These are phyloP conservation scores for Mixornis gularis DNA, from an alignment of 2,113 vertebrate genomes.

Conservation along the genomic window DNA sequence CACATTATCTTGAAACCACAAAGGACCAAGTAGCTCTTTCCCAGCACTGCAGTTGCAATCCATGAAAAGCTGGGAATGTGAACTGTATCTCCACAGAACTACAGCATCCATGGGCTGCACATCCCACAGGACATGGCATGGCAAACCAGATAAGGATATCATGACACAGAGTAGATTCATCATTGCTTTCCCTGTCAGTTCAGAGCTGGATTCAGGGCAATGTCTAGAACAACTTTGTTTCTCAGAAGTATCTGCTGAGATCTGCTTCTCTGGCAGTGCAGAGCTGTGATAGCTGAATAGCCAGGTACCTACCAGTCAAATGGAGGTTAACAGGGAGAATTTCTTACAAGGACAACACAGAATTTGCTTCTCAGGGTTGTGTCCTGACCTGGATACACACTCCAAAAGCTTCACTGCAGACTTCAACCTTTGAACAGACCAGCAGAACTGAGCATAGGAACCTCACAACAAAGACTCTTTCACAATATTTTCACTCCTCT, in stretches of 20 bases:
- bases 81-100: not conserved
- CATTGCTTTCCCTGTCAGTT: not conserved
- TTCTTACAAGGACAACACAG: not conserved
- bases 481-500: not conserved
- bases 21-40: not conserved
- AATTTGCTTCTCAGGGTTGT: not conserved
- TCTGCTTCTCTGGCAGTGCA: not conserved
- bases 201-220: not conserved
- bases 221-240: not conserved
- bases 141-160: not conserved
- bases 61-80: not conserved
- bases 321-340: not conserved
- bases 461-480: not conserved
- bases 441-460: not conserved
- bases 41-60: not conserved
- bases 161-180: not conserved
- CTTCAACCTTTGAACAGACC: not conserved
- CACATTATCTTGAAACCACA: not conserved
- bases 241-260: not conserved
- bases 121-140: not conserved
- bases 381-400: not conserved
- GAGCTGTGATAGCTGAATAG: not conserved
- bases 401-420: not conserved
- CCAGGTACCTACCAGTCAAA: not conserved
- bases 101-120: not conserved